Evolutionary conservation across 2,888 invertebrate genomes (phyloP).

Genomic region (Meteorus colon): DNA sequence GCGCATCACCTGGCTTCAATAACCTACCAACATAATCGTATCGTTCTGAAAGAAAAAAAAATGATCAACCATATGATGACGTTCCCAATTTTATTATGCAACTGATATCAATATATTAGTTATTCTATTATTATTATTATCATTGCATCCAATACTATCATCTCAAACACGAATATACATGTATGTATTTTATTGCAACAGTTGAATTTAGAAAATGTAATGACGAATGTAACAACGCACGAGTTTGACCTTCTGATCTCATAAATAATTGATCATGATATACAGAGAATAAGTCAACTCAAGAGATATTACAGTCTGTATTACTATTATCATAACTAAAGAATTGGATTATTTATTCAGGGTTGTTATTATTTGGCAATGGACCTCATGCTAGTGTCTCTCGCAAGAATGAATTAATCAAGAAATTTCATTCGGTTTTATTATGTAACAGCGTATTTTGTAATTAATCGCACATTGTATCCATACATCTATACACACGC

Average conservation of each 20-base stretch:
- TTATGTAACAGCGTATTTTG: background rate
- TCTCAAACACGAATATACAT: conserved; percentile 22
- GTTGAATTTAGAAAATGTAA: conserved; percentile 25
- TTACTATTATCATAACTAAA: background rate
- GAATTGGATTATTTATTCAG: background rate
- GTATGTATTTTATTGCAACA: conserved; percentile 10
- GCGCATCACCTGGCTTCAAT: conserved; percentile 92
- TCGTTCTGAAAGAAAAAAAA: conserved; percentile 82
- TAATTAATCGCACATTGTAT: background rate
- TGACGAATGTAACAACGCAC: background rate
- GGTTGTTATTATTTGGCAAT: background rate
- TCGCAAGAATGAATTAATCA: background rate
- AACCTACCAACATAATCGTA: conserved; percentile 93
- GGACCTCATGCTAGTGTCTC: background rate
- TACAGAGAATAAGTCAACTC: background rate
- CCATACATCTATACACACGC: background rate
- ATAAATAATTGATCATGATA: conserved; percentile 43
- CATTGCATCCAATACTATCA: conserved; percentile 18
- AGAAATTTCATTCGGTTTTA: background rate
- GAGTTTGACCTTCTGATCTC: conserved; percentile 54
- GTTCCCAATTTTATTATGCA: too few relatives aligned
- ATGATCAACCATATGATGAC: background rate
- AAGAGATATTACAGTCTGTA: background rate
- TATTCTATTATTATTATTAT: conserved; percentile 5
- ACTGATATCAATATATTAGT: too few relatives aligned